phyloP scores from a whole-genome alignment of 2,888 invertebrate genomes.

The Iselma pallidipennis region DNA sequence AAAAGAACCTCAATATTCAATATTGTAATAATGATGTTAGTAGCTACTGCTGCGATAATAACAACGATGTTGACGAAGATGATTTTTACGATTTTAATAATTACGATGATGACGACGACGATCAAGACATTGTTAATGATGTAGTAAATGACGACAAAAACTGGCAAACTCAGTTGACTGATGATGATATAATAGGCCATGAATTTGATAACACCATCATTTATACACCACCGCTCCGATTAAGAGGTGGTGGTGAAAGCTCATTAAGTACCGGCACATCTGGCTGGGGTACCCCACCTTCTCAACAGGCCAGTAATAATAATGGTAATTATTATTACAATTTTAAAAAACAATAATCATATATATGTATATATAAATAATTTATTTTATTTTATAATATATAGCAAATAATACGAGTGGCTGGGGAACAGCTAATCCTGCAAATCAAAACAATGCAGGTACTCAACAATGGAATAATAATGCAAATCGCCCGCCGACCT shows the following conservation, averaged over 20 bases:
- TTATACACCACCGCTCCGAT: conserved; percentile 56
- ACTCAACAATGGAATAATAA: conserved; percentile 55
- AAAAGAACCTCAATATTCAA: conserved; percentile 43
- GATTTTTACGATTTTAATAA: conserved; percentile 54
- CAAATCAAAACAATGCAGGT: conserved; percentile 52
- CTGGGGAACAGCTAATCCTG: conserved; percentile 58
- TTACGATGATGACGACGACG: conserved; percentile 55
- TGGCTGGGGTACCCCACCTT: conserved; percentile 78
- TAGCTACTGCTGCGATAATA: conserved; percentile 38
- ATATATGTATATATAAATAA: conserved; percentile 6
- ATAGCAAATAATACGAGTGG: conserved; percentile 55
- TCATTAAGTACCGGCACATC: conserved; percentile 74
- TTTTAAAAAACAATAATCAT: too few species aligned
- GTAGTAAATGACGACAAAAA: neutral
- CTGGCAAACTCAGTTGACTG: neutral
- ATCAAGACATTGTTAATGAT: conserved; percentile 1
- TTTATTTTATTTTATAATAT: conserved; percentile 26
- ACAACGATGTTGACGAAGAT: conserved; percentile 42
- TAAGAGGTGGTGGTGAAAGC: conserved; percentile 81
- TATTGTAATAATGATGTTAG: conserved; percentile 10
- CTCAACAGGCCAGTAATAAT: conserved; percentile 65
- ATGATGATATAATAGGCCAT: too few species aligned
- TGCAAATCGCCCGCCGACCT: conserved; percentile 50
- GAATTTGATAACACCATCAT: neutral
- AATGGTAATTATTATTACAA: conserved; percentile 56